Base-by-base conservation (phyloP, 2,888 invertebrate genomes). In the Mystacides longicornis region DNA sequence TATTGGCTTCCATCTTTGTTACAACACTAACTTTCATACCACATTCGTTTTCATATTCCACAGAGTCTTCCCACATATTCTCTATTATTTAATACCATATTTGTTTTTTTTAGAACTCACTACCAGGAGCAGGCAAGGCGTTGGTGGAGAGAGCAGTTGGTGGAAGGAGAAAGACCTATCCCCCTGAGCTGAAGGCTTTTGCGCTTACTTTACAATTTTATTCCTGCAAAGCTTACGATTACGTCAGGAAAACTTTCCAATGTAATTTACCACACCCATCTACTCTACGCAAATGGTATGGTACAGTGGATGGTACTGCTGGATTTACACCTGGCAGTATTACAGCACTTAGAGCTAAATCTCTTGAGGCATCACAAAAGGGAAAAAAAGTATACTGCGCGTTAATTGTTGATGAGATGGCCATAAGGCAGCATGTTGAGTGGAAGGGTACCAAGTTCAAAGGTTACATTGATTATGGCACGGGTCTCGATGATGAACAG, bases 391-490 rank as follows among this genome's bases (percentile, higher is more conserved):
- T 19, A 3, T 45, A 45, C 20, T 45, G 45, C 20, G 45, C 20
- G 11, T 16, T 45, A 9, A 45, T 45, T 3, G 20, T 45, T 20
- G 45, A 45, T 16, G 45, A 45, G 20, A 45, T 45, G 19, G 45
- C 20, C 5, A 45, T 45, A 3, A 19, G 45, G n/a, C 45, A 45
- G 16, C 45, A 45, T 16, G 21, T 45, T 19, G 45, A 45, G 14
- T 45, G 45, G 45, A 21, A 45, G 4, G 20, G 45, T 3, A 45
- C 3, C 3, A 3, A 19, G 20, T 45, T 45, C 14, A 19, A 45
- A 3, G 45, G 45, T 7, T 45, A 45, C 45, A 45, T 45, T 45
- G 45, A 45, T 19, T 45, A 45, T 19, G 45, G 45, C 3, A 45
- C 45, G 18, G 20, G 20, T 4, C 18, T 45, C 4, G 45, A 45